phyloP scores from a whole-genome alignment of 2,797 vertebrate genomes.

The Chrysolophus pictus region DNA sequence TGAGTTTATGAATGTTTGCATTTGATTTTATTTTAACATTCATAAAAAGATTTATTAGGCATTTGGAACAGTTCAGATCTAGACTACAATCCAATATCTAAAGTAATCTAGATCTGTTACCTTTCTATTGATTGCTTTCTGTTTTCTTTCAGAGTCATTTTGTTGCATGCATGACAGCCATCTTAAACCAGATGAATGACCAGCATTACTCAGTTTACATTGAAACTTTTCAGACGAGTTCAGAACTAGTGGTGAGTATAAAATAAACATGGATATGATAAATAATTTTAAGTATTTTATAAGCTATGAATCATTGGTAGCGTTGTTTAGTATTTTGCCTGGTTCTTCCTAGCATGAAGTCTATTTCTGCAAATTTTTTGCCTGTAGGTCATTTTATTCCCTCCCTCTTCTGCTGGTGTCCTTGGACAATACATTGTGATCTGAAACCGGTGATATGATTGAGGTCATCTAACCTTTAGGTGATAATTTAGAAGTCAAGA shows the following conservation, averaged over 20 bases:
- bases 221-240: conserved; percentile 89
- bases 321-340: not conserved
- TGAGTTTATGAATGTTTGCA: not conserved
- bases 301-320: not conserved
- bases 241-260: conserved; percentile 91
- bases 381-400: not conserved
- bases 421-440: not conserved
- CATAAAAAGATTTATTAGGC: not conserved
- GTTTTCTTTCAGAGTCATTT: conserved; percentile 88
- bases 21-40: not conserved
- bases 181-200: conserved; percentile 94
- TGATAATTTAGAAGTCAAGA: not conserved
- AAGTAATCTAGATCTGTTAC: not conserved
- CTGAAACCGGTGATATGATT: not conserved
- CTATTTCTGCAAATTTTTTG: not conserved
- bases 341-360: not conserved
- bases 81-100: not conserved
- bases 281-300: not conserved
- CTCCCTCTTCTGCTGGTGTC: not conserved
- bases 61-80: not conserved
- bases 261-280: not conserved
- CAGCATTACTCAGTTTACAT: conserved; percentile 92
- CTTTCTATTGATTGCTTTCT: conserved; percentile 7
- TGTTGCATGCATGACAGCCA: conserved; percentile 97
- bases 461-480: not conserved